Evolutionary conservation across 2,113 vertebrate genomes (phyloP).

Genomic region (Orthonyx spaldingii): DNA sequence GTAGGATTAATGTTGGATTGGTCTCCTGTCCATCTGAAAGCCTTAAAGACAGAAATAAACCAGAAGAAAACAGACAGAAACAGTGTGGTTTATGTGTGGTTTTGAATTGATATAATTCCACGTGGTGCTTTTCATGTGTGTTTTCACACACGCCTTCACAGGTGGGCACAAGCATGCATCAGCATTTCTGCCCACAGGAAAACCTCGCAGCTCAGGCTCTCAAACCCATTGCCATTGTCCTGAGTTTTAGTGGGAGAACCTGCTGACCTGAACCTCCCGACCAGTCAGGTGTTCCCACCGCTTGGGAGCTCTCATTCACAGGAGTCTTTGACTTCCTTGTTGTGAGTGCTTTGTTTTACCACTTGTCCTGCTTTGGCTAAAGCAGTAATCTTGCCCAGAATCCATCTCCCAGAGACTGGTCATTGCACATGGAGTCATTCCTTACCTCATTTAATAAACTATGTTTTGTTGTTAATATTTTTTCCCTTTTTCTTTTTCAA

Average conservation of each 20-base stretch:
- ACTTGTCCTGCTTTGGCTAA: neutral
- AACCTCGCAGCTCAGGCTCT: neutral
- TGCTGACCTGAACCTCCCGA: neutral
- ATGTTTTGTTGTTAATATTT: neutral
- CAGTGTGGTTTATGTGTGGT: neutral
- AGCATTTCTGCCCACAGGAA: neutral
- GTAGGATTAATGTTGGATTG: neutral
- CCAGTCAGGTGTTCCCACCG: fast-evolving
- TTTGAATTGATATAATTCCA: neutral
- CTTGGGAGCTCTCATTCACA: fast-evolving
- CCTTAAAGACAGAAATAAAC: neutral
- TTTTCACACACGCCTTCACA: fast-evolving
- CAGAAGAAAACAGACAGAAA: neutral
- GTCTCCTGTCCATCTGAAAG: neutral
- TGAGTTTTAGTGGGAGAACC: neutral
- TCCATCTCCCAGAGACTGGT: neutral
- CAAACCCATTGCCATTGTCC: neutral
- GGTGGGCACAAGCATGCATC: fast-evolving
- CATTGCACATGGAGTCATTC: neutral
- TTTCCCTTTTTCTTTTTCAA: neutral
- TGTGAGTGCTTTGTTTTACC: fast-evolving
- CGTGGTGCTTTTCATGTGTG: neutral
- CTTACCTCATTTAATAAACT: neutral
- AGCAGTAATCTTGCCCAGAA: neutral
- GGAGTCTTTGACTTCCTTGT: neutral